These are phyloP conservation scores for Caerostris extrusa DNA, from an alignment of 1,140 invertebrate species.

Conservation along the genomic window DNA sequence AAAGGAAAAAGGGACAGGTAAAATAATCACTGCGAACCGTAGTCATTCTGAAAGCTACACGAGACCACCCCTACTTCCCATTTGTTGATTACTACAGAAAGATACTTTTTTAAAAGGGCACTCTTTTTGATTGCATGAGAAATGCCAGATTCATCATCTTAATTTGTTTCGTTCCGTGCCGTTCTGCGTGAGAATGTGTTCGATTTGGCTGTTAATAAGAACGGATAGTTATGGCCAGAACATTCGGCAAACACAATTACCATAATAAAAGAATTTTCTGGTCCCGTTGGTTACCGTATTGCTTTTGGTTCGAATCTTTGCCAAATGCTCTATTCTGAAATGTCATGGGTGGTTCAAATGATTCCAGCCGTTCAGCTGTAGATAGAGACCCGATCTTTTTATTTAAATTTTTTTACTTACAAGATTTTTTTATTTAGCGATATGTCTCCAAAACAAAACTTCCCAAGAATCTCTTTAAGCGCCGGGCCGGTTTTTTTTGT, in stretches of 20 bases:
- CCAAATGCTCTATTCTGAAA: background rate
- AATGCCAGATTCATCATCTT: background rate
- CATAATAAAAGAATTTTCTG: background rate
- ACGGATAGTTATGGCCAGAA: background rate
- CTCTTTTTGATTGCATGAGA: slow-evolving; percentile 7
- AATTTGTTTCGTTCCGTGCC: background rate
- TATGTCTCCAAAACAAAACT: too few species aligned
- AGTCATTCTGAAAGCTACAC: background rate
- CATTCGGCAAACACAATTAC: background rate
- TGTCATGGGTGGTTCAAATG: background rate
- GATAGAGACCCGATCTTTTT: too few species aligned
- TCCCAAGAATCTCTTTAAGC: too few species aligned
- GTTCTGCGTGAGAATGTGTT: background rate
- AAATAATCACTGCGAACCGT: background rate
- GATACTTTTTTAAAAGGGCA: background rate
- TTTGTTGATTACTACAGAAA: background rate
- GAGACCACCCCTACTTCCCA: background rate
- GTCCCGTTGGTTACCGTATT: background rate
- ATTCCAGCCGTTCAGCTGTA: too few species aligned
- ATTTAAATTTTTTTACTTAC: too few species aligned
- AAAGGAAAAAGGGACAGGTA: background rate
- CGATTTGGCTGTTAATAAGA: background rate
- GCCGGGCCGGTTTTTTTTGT: too few species aligned
- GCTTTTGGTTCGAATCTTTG: background rate
- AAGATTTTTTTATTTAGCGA: too few species aligned